Conservation (phyloP, 2,888 invertebrate species). For the Synergus umbraculus region DNA sequence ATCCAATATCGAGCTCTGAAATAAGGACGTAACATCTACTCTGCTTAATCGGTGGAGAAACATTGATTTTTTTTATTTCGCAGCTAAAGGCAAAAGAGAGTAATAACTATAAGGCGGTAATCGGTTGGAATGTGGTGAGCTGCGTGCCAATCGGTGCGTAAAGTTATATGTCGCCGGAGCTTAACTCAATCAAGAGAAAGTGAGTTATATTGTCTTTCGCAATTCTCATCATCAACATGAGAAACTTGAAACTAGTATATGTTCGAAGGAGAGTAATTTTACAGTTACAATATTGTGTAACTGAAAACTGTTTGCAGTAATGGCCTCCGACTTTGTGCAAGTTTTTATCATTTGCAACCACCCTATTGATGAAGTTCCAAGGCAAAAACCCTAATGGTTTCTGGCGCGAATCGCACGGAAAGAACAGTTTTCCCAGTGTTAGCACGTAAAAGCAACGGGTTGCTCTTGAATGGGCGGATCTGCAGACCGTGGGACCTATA, state of each 20-base stretch:
- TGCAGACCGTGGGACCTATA: conserved; percentile 55
- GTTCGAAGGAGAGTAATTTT: neutral
- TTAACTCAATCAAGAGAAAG: conserved; percentile 9
- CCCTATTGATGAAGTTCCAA: conserved; percentile 52
- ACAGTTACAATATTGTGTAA: neutral
- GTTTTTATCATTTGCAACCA: conserved; percentile 6
- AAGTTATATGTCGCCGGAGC: conserved; percentile 28
- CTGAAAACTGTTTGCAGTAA: neutral
- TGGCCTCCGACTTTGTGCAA: neutral
- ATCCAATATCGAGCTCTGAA: conserved; percentile 32
- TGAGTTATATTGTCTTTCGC: neutral
- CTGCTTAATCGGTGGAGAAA: conserved; percentile 22
- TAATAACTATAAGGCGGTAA: conserved; percentile 30
- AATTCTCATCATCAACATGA: conserved; percentile 16
- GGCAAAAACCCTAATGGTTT: conserved; percentile 56
- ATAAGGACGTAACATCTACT: conserved; percentile 31
- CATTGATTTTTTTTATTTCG: conserved; percentile 30
- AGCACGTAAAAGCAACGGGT: conserved; percentile 50
- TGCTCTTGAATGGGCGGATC: conserved; percentile 50
- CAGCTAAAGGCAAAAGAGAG: conserved; percentile 11
- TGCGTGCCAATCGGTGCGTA: conserved; percentile 28
- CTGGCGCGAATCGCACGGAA: conserved; percentile 49
- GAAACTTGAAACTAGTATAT: neutral
- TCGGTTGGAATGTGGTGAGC: conserved; percentile 34
- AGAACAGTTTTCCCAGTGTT: conserved; percentile 49